phyloP scores from a whole-genome alignment of 1,140 invertebrate species.

The Diorhabda elongata region DNA sequence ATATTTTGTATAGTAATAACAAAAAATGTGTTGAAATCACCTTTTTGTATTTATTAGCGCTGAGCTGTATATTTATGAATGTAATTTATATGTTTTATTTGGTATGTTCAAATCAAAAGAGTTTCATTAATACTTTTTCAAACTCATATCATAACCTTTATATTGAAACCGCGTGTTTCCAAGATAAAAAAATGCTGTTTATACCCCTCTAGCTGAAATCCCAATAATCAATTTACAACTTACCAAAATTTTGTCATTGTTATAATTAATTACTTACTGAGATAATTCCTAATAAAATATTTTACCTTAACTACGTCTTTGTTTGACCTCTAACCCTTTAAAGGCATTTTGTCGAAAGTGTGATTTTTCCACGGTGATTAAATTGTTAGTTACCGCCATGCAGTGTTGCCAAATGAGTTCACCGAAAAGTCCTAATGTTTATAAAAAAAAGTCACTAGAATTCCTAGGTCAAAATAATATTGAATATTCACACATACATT shows the following conservation, averaged over 20 bases:
- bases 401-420: too few species aligned
- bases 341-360: too few species aligned
- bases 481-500: too few species aligned
- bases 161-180: conserved; percentile 16
- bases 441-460: too few species aligned
- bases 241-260: conserved; percentile 42
- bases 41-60: not conserved
- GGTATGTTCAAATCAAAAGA: not conserved
- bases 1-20: too few species aligned
- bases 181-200: conserved; percentile 24
- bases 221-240: conserved; percentile 34
- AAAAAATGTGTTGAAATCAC: too few species aligned
- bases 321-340: too few species aligned
- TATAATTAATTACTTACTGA: conserved; percentile 39
- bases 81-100: conserved; percentile 11
- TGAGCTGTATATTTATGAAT: conserved; percentile 8
- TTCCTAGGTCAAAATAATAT: too few species aligned
- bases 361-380: too few species aligned
- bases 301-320: conserved; percentile 2
- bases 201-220: conserved; percentile 32
- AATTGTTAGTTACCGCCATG: too few species aligned
- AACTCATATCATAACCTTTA: conserved; percentile 29
- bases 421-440: too few species aligned
- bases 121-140: conserved; percentile 18
- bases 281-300: conserved; percentile 40